phyloP scores from a whole-genome alignment of 2,888 invertebrate species.

The Ormyrus pomaceus region DNA sequence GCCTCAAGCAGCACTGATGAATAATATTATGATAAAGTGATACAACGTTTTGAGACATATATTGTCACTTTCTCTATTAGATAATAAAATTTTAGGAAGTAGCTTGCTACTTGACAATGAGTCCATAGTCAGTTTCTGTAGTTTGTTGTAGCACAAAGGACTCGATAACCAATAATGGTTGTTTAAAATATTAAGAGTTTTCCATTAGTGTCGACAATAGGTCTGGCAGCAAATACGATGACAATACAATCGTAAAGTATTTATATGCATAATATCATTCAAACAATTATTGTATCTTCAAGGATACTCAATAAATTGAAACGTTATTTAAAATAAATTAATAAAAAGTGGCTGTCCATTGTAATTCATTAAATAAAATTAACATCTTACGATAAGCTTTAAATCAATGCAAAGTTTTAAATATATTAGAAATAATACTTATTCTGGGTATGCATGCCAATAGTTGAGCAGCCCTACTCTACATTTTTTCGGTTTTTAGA shows the following conservation, averaged over 20 bases:
- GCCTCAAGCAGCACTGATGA: slow-evolving; percentile 40
- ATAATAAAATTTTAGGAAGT: slow-evolving; percentile 45
- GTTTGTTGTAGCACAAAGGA: slow-evolving; percentile 54
- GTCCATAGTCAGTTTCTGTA: slow-evolving; percentile 57
- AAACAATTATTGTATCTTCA: slow-evolving; percentile 44
- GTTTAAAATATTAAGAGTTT: slow-evolving; percentile 46
- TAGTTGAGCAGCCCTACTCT: slow-evolving; percentile 35
- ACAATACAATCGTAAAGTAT: slow-evolving; percentile 53
- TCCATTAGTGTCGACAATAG: slow-evolving; percentile 49
- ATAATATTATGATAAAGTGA: slow-evolving; percentile 43
- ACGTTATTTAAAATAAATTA: slow-evolving; percentile 19
- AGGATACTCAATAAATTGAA: slow-evolving; percentile 33
- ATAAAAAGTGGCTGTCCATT: slow-evolving; percentile 39
- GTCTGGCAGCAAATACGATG: slow-evolving; percentile 54
- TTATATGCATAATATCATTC: slow-evolving; percentile 48
- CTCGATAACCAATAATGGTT: slow-evolving; percentile 43
- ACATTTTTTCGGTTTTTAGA: slow-evolving; percentile 22
- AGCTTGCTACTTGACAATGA: slow-evolving; percentile 53
- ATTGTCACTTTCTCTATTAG: slow-evolving; percentile 46
- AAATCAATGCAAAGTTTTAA: not conserved
- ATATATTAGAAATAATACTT: not conserved
- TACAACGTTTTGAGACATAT: slow-evolving; percentile 39
- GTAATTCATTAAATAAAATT: slow-evolving; percentile 13
- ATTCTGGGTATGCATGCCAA: not conserved
- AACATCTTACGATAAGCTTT: not conserved